Evolutionary conservation across 2,797 vertebrate species (phyloP).

Genomic region (Phrynocephalus forsythii): DNA sequence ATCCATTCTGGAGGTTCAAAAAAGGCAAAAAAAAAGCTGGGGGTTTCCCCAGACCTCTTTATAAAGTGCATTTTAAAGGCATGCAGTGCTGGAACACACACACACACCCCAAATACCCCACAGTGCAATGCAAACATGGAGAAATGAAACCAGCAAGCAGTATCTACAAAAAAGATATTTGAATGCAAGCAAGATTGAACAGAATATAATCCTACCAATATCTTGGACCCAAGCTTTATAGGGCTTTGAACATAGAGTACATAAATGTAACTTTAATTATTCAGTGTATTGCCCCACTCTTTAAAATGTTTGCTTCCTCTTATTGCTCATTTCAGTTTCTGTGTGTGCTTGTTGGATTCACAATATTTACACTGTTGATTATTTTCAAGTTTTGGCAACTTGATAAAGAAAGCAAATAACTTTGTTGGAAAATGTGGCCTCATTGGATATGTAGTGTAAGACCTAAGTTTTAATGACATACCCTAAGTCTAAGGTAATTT

Average conservation of each 20-base stretch:
- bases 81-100: too few relatives aligned
- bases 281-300: slow-evolving; percentile 34
- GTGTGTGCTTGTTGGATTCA: slow-evolving; percentile 34
- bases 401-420: background rate
- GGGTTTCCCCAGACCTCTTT: too few relatives aligned
- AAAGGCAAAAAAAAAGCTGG: too few relatives aligned
- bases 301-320: slow-evolving; percentile 38
- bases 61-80: too few relatives aligned
- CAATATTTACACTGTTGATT: slow-evolving; percentile 25
- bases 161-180: background rate
- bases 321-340: slow-evolving; percentile 34
- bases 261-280: slow-evolving; percentile 14
- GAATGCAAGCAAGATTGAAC: too few relatives aligned
- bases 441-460: background rate
- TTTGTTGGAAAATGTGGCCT: slow-evolving; percentile 20
- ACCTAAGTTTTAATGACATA: slow-evolving; percentile 14
- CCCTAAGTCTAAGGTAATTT: slow-evolving; percentile 34
- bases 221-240: too few relatives aligned
- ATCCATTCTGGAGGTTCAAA: too few relatives aligned
- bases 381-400: slow-evolving; percentile 36
- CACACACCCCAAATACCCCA: too few relatives aligned
- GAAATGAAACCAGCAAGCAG: background rate
- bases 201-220: too few relatives aligned
- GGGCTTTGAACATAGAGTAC: background rate
- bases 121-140: too few relatives aligned